Percentiles rank a stretch among this genome's conserved stretches.
These are phyloP conservation scores for Scaptomyza montana DNA, from an alignment of 1,140 invertebrate genomes.

Conservation along the genomic window DNA sequence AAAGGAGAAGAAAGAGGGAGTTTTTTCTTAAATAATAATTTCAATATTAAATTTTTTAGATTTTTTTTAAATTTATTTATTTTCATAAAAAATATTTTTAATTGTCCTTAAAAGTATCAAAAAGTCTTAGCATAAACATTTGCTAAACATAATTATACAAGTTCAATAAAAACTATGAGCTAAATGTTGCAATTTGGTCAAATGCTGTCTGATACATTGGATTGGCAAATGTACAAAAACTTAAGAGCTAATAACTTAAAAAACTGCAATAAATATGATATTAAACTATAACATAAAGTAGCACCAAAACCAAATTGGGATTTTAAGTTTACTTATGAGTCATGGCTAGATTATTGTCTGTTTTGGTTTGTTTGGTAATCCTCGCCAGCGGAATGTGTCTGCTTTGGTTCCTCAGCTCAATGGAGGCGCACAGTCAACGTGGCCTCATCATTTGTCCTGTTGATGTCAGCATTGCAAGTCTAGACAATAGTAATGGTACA, in stretches of 20 bases:
- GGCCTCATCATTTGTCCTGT: not conserved
- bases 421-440: slow-evolving; percentile 4
- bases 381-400: slow-evolving; percentile 77
- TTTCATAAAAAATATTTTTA: slow-evolving; percentile 57
- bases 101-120: slow-evolving; percentile 42
- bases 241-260: slow-evolving; percentile 50
- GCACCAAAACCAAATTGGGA: slow-evolving; percentile 73
- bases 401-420: slow-evolving; percentile 11
- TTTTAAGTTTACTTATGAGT: slow-evolving; percentile 44
- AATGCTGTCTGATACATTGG: slow-evolving; percentile 66
- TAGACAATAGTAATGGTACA: slow-evolving; percentile 81
- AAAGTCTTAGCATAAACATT: slow-evolving; percentile 56
- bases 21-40: slow-evolving; percentile 12
- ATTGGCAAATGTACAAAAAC: slow-evolving; percentile 63
- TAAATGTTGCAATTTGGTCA: slow-evolving; percentile 71
- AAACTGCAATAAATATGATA: slow-evolving; percentile 28
- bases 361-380: slow-evolving; percentile 50
- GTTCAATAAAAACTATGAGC: slow-evolving; percentile 34
- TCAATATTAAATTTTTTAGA: slow-evolving; percentile 21
- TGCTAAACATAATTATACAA: slow-evolving; percentile 45
- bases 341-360: slow-evolving; percentile 61
- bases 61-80: slow-evolving; percentile 50
- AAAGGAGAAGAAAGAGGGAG: too few relatives aligned
- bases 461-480: slow-evolving; percentile 7
- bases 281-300: slow-evolving; percentile 47